Evolutionary conservation across 1,140 invertebrate species (phyloP).

Genomic region (Drosophila jambulina): DNA sequence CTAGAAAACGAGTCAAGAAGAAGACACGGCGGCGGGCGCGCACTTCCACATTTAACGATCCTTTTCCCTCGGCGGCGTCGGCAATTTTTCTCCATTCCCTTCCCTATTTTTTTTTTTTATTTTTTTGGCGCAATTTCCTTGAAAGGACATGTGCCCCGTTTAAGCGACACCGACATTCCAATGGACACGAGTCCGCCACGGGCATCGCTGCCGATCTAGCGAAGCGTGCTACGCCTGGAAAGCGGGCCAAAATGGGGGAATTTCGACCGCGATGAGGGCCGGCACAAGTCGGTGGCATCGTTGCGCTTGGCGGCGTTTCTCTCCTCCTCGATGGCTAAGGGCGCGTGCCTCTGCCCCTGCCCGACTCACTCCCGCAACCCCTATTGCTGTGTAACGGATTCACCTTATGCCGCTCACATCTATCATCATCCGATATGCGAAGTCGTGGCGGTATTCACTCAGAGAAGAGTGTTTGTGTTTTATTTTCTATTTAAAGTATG

Average conservation of each 20-base stretch:
- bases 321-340: conserved; percentile 15
- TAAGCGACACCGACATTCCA: conserved; percentile 62
- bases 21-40: conserved; percentile 68
- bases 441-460: conserved; percentile 38
- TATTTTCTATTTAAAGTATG: neutral
- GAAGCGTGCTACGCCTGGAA: conserved; percentile 48
- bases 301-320: conserved; percentile 54
- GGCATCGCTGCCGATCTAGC: conserved; percentile 41
- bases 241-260: conserved; percentile 63
- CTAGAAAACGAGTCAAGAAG: conserved; percentile 68
- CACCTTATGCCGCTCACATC: conserved; percentile 74
- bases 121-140: conserved; percentile 75
- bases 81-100: conserved; percentile 28
- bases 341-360: conserved; percentile 44
- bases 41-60: conserved; percentile 71
- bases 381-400: conserved; percentile 71
- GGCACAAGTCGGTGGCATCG: conserved; percentile 49
- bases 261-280: conserved; percentile 70
- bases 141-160: conserved; percentile 70
- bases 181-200: conserved; percentile 67
- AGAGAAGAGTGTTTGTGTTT: neutral
- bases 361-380: conserved; percentile 5
- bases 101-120: conserved; percentile 8
- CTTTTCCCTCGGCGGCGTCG: conserved; percentile 37
- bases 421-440: conserved; percentile 76